phyloP scores from a whole-genome alignment of 2,113 vertebrate genomes.

The Candoia aspera region DNA sequence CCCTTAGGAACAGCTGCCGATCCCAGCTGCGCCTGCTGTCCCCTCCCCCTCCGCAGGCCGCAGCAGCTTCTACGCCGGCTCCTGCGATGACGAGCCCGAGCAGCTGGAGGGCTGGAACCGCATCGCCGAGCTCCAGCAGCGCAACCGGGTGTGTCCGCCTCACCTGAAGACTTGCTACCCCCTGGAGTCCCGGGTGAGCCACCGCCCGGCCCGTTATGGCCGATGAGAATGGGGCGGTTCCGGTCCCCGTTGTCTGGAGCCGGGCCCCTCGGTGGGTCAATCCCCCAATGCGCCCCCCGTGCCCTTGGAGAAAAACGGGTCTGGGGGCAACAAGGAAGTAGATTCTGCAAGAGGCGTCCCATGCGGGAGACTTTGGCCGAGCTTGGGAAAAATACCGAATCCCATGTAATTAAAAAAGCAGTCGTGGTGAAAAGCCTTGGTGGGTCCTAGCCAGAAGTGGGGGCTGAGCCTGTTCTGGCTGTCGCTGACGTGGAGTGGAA shows the following conservation, averaged over 20 bases:
- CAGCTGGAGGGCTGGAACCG: slow-evolving; percentile 86
- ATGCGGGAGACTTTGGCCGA: too few species aligned
- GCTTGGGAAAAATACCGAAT: not conserved
- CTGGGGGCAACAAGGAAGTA: not conserved
- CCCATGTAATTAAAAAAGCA: not conserved
- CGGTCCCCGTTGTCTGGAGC: accelerated
- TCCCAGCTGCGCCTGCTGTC: accelerated
- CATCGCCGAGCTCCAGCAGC: slow-evolving; percentile 88
- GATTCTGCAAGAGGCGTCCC: not conserved
- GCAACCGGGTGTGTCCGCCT: slow-evolving; percentile 83
- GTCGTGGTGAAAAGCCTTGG: not conserved
- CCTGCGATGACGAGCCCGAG: slow-evolving; percentile 88
- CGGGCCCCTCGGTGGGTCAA: not conserved
- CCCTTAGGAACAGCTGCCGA: not conserved
- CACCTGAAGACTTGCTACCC: slow-evolving; percentile 94
- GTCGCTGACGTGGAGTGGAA: too few species aligned
- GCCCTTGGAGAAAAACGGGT: not conserved
- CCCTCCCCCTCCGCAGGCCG: slow-evolving; percentile 5
- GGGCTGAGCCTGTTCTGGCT: too few species aligned
- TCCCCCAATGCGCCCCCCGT: not conserved
- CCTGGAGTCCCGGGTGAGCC: slow-evolving; percentile 83
- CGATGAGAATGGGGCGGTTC: accelerated
- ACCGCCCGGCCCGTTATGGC: accelerated
- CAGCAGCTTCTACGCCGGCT: slow-evolving; percentile 74
- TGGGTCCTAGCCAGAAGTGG: not conserved